A percentile compares a stretch with the other conserved stretches of the same genome.
Evolutionary conservation across 37 sponge, comb jelly and placozoan genomes (phyloP).

Genomic region (Cliona cf. orientalis): DNA sequence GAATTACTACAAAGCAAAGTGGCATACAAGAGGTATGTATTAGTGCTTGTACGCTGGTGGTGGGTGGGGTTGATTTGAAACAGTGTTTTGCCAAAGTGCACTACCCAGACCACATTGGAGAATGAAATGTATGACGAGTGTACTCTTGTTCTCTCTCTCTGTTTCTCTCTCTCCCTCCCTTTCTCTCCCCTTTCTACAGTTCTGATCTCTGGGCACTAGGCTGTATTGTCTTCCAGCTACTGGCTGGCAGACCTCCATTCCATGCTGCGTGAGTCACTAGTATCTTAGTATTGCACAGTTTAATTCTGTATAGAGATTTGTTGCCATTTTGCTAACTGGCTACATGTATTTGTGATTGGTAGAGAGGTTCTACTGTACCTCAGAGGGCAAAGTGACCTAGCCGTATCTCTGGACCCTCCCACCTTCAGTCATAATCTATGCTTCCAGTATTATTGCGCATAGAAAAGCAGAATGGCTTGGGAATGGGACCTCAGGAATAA

Average conservation of each 20-base stretch:
- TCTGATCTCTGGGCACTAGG: constrained; percentile 98
- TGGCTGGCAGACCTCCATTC: constrained; percentile 94
- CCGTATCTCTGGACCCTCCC: too few relatives aligned
- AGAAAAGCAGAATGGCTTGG: too few relatives aligned
- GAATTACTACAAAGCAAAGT: constrained; percentile 88
- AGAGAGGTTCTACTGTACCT: too few relatives aligned
- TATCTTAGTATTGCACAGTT: background rate
- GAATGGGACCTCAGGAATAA: too few relatives aligned
- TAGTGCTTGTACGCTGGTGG: too few relatives aligned
- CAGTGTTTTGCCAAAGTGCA: background rate
- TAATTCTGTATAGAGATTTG: background rate
- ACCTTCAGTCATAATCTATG: too few relatives aligned
- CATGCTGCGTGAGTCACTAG: constrained; percentile 84
- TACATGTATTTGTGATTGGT: too few relatives aligned
- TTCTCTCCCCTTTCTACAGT: constrained; percentile 39
- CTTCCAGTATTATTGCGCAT: too few relatives aligned
- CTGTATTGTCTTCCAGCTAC: constrained; percentile 90
- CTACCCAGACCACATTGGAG: too few relatives aligned
- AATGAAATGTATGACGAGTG: constrained; percentile 7
- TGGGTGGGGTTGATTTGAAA: background rate
- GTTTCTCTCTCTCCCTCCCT: constrained; percentile 24
- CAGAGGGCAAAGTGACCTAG: too few relatives aligned
- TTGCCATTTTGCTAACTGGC: too few relatives aligned
- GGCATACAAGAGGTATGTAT: constrained; percentile 85
- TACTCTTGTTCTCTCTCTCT: constrained; percentile 26